Evolutionary conservation across 1,140 invertebrate species (phyloP).

Genomic region (Diabrotica undecimpunctata): DNA sequence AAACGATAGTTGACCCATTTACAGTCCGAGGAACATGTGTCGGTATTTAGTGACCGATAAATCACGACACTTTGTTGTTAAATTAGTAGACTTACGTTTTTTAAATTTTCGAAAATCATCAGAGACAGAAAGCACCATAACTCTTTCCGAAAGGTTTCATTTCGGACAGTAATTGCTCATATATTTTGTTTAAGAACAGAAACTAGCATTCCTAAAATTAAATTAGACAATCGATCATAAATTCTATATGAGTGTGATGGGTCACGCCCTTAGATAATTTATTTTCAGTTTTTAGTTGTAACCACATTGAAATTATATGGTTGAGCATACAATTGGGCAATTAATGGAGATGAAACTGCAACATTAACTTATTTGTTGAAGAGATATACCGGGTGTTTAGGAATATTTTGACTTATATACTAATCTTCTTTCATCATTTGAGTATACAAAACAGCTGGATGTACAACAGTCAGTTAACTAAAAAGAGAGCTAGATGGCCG

Average conservation of each 20-base stretch:
- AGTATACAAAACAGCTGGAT: no score
- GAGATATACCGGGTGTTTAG: no score
- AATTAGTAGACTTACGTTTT: not conserved
- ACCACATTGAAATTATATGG: not conserved
- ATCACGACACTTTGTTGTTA: not conserved
- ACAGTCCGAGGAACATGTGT: not conserved
- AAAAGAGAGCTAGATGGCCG: no score
- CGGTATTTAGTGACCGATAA: not conserved
- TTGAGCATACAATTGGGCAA: not conserved
- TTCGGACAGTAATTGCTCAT: slow-evolving; percentile 6
- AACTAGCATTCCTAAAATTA: not conserved
- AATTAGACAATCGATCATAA: slow-evolving; percentile 1
- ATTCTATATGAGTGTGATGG: not conserved
- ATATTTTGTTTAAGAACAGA: slow-evolving; percentile 5
- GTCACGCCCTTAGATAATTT: not conserved
- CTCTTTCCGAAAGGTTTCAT: slow-evolving; percentile 11
- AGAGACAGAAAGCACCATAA: not conserved
- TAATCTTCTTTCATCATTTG: no score
- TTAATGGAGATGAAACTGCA: no score
- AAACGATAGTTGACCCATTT: no score
- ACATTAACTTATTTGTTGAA: no score
- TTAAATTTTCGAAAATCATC: slow-evolving; percentile 2
- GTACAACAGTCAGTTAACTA: no score
- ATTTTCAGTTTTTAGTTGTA: not conserved
- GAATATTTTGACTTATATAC: no score